Conservation (phyloP, 2,797 vertebrate genomes). For the Macropus fuliginosus region DNA sequence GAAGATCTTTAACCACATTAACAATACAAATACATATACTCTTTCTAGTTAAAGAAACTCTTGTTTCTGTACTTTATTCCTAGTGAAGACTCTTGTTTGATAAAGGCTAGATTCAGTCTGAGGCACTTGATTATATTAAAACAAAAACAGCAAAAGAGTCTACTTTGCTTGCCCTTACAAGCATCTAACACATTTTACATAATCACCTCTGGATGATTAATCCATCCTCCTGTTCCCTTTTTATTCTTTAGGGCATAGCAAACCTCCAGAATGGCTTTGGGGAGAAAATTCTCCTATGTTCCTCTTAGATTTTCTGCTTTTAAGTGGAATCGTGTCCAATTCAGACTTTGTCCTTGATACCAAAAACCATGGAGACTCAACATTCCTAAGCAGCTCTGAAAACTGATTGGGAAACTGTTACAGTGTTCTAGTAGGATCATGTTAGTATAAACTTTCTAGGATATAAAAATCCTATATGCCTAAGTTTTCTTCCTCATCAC, state of each 20-base stretch:
- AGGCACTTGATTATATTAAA: no score
- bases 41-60: no score
- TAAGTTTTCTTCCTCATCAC: not conserved
- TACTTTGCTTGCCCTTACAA: no score
- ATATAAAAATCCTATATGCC: not conserved
- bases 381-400: not conserved
- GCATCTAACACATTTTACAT: not conserved
- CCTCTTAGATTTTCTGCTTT: not conserved
- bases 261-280: not conserved
- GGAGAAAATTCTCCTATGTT: not conserved
- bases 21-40: no score
- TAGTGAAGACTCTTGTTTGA: no score
- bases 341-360: not conserved
- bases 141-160: no score
- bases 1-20: no score
- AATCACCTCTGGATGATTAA: not conserved
- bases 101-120: no score
- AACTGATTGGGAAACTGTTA: constrained; percentile 2
- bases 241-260: not conserved
- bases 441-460: not conserved
- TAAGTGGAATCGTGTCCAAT: no score
- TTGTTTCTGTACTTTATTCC: no score
- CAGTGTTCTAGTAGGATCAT: not conserved
- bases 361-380: not conserved
- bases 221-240: no score